Evolutionary conservation across 2,113 vertebrate genomes (phyloP), one percentile per base, ranked within the genome.

Genomic region (Thunnus maccoyii): DNA sequence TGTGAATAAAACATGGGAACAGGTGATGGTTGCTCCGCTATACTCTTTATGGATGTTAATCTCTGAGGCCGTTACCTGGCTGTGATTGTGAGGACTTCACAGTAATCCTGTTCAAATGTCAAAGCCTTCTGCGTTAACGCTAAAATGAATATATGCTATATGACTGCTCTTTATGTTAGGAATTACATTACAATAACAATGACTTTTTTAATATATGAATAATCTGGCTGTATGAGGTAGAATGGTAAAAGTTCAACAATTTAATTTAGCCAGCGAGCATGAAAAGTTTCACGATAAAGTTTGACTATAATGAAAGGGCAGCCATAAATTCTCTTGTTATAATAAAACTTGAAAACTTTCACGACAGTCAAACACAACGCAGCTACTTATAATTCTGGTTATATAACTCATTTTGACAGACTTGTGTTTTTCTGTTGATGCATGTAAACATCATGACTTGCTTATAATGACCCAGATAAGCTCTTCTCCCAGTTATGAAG

Each of bases 1-100:
- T 65, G 88, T 89, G 87, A 93, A 92, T 91, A 90, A 94, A 91
- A 91, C 85, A 90, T 90, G 86, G 41, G 73, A 81, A 76, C 82
- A 86, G 89, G 82, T 87, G 76, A 85, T 51, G 80, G 57, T 18
- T 4, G 82, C 77, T 63, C 52, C 4, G 55, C 73, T 74, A 9
- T 78, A 67, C 57, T 72, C 83, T 82, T 88, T 55, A 72, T 82
- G 82, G 88, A 71, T 86, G 78, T 85, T 87, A 79, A 87, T 90
- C 88, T 88, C 56, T 25, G 64, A 80, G 84, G 84, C 54, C 7
- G 48, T 82, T 64, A 71, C 77, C 85, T 55, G 85, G 61, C 70
- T 83, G 69, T 71, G 77, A 82, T 82, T 82, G 79, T 76, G 67
- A 76, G 56, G 58, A 68, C 76, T 60, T 69, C 56, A 72, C 57